A percentile compares a stretch with the other conserved stretches of the same genome.
Evolutionary conservation across 1,140 invertebrate species (phyloP).

Genomic region (Melitaea cinxia): DNA sequence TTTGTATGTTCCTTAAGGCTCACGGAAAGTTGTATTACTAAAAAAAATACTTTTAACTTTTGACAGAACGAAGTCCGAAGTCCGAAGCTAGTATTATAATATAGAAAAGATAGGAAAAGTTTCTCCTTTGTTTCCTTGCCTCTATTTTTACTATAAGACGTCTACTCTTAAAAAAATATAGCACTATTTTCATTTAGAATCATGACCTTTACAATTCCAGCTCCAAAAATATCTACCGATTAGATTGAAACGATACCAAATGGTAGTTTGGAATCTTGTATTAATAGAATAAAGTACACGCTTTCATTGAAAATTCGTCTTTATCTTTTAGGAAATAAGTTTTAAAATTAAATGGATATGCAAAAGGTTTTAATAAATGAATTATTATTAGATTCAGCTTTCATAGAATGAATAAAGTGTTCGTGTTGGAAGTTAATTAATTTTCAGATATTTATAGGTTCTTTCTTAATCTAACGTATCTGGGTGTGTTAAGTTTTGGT

Average conservation of each 20-base stretch:
- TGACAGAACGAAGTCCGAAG: no score
- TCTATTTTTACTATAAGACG: background rate
- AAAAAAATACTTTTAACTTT: no score
- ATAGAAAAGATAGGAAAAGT: no score
- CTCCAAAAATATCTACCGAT: background rate
- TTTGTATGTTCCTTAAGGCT: no score
- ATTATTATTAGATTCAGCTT: background rate
- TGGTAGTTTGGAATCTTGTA: slow-evolving; percentile 1
- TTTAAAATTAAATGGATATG: background rate
- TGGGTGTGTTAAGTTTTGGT: no score
- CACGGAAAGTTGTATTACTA: no score
- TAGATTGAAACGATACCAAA: slow-evolving; percentile 1
- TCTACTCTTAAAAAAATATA: background rate
- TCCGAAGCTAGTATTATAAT: no score
- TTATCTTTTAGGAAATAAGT: background rate
- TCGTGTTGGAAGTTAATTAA: background rate
- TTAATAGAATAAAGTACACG: background rate
- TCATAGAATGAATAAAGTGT: background rate
- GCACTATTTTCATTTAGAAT: background rate
- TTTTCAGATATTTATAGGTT: background rate
- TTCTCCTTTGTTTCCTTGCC: background rate
- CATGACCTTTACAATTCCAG: background rate
- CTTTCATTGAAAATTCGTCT: background rate
- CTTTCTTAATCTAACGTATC: no score
- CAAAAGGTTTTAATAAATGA: background rate